Percentiles rank a stretch among this genome's conserved stretches.
These are phyloP conservation scores for Pitangus sulphuratus DNA, from an alignment of 2,797 vertebrate genomes.

Conservation along the genomic window DNA sequence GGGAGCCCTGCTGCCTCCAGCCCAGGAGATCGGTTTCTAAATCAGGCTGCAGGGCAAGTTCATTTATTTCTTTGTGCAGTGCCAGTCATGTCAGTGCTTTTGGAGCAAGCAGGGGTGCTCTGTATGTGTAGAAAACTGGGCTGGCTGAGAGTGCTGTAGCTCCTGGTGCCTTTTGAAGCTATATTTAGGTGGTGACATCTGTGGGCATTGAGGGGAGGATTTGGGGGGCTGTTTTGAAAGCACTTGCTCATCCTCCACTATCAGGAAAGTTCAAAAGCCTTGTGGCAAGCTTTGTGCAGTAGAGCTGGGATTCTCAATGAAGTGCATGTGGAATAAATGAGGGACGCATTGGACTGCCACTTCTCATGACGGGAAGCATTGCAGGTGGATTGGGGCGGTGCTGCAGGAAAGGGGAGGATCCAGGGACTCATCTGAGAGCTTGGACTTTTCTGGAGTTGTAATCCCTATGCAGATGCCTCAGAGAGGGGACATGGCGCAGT, in stretches of 20 bases:
- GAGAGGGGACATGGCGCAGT: neutral
- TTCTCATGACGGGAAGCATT: neutral
- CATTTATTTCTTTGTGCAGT: rapidly evolving
- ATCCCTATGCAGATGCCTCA: rapidly evolving
- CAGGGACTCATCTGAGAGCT: neutral
- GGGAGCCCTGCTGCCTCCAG: neutral
- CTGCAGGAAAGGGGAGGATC: neutral
- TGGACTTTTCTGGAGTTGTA: neutral
- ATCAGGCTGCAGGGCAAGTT: neutral
- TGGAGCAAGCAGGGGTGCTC: neutral
- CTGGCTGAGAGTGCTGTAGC: neutral
- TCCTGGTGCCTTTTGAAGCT: conserved; percentile 8
- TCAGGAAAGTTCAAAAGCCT: neutral
- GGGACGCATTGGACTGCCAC: neutral
- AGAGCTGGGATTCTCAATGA: neutral
- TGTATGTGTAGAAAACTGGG: neutral
- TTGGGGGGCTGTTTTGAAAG: conserved; percentile 26
- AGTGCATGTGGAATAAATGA: neutral
- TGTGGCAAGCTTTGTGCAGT: neutral
- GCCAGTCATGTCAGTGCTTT: neutral
- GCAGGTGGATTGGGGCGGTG: neutral
- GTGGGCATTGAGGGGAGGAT: neutral
- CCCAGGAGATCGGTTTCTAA: rapidly evolving
- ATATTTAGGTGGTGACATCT: conserved; percentile 38
- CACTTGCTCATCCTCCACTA: neutral